These are phyloP conservation scores for Drosophila chauvacae DNA, from an alignment of 1,140 invertebrate genomes.

Conservation along the genomic window DNA sequence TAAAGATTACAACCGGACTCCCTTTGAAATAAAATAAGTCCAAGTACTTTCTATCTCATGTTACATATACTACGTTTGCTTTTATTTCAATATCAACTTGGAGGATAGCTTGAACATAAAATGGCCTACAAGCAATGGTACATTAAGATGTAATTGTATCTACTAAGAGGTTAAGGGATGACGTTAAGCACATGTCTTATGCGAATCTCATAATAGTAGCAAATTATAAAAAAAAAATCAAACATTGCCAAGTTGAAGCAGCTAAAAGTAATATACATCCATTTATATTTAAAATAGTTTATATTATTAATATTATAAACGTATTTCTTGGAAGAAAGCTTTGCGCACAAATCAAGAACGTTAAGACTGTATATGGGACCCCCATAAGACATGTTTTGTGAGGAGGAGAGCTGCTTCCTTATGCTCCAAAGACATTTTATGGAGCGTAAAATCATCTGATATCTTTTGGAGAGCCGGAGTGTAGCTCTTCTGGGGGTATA, in stretches of 20 bases:
- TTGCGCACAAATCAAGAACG: neutral
- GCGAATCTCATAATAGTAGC: conserved; percentile 6
- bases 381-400: conserved; percentile 28
- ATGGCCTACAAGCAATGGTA: conserved; percentile 46
- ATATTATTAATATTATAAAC: neutral
- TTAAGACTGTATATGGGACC: conserved; percentile 17
- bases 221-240: neutral
- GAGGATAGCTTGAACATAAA: conserved; percentile 46
- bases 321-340: conserved; percentile 6
- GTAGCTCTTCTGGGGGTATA: conserved; percentile 7
- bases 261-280: neutral
- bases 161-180: conserved; percentile 29
- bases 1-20: neutral
- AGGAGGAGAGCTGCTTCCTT: neutral
- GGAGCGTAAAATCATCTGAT: neutral
- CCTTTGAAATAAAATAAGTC: neutral
- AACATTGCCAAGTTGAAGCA: neutral
- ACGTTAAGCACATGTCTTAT: conserved; percentile 34
- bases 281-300: neutral
- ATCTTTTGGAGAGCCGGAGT: neutral
- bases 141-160: conserved; percentile 41
- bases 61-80: conserved; percentile 50
- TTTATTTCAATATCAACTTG: conserved; percentile 51
- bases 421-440: neutral
- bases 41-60: conserved; percentile 7